Conservation (phyloP, 2,888 invertebrate genomes). For the Fabriciana adippe region DNA sequence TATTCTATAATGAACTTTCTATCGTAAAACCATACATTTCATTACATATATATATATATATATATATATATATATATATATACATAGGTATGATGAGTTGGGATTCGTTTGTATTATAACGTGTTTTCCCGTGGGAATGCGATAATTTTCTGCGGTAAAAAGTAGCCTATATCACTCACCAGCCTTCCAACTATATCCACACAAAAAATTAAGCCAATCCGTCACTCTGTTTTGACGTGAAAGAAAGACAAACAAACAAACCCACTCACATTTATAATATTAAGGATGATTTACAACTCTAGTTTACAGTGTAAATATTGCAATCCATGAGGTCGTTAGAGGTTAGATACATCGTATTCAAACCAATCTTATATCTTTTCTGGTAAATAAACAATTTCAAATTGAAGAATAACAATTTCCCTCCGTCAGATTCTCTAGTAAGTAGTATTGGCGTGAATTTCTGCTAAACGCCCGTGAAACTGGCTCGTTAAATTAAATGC, state of each 20-base stretch:
- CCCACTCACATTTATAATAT: too few species aligned
- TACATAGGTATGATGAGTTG: too few species aligned
- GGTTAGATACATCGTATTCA: slow-evolving; percentile 12
- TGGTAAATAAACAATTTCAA: slow-evolving; percentile 31
- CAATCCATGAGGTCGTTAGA: slow-evolving; percentile 20
- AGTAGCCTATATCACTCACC: too few species aligned
- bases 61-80: too few species aligned
- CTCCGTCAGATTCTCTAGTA: slow-evolving; percentile 14
- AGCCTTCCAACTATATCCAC: too few species aligned
- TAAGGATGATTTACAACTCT: slow-evolving; percentile 15
- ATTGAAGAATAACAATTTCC: slow-evolving; percentile 30
- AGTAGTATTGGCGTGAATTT: slow-evolving; percentile 27
- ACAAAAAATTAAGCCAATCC: too few species aligned
- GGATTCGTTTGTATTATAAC: too few species aligned
- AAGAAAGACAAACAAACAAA: too few species aligned
- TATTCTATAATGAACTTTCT: not conserved
- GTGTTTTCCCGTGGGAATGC: too few species aligned
- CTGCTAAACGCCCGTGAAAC: slow-evolving; percentile 32
- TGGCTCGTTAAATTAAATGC: slow-evolving; percentile 36
- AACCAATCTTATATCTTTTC: slow-evolving; percentile 22
- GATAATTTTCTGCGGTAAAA: too few species aligned
- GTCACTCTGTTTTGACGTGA: too few species aligned
- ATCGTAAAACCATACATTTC: slow-evolving; percentile 5
- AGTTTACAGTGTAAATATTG: slow-evolving; percentile 20
- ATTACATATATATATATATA: not conserved